Evolutionary conservation across 2,888 invertebrate species (phyloP).

Genomic region (Agriotes lineatus): DNA sequence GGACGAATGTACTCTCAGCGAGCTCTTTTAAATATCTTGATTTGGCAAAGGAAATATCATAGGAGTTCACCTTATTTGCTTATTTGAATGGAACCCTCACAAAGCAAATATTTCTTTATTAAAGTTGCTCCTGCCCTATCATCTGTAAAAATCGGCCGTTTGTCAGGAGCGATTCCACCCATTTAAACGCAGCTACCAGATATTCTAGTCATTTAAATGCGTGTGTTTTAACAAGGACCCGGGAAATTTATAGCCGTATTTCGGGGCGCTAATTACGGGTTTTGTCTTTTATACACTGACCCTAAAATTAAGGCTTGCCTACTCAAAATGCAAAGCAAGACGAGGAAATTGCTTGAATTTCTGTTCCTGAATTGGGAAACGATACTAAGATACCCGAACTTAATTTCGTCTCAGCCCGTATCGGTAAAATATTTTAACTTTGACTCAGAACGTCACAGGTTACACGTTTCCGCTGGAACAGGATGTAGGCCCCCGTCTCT

Average conservation of each 20-base stretch:
- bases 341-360: neutral
- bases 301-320: constrained; percentile 35
- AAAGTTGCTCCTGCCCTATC: constrained; percentile 40
- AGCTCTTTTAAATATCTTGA: constrained; percentile 20
- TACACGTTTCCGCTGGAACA: constrained; percentile 25
- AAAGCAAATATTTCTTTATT: constrained; percentile 44
- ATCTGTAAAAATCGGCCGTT: constrained; percentile 43
- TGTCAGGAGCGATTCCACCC: constrained; percentile 34
- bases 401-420: neutral
- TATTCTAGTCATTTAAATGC: constrained; percentile 34
- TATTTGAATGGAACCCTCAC: constrained; percentile 35
- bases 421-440: neutral
- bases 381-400: no score
- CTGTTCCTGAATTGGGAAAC: no score
- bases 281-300: constrained; percentile 36
- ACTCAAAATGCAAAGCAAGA: constrained; percentile 14
- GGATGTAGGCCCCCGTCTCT: constrained; percentile 11
- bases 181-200: constrained; percentile 26
- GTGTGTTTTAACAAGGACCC: constrained; percentile 25
- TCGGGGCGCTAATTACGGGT: constrained; percentile 34
- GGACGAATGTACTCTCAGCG: neutral
- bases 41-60: constrained; percentile 31
- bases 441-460: neutral
- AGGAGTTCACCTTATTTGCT: constrained; percentile 31
- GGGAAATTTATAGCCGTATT: constrained; percentile 35